These are phyloP conservation scores for Phenganax stokvisi DNA, from an alignment of 92 coral and sea anemone species.

Conservation along the genomic window DNA sequence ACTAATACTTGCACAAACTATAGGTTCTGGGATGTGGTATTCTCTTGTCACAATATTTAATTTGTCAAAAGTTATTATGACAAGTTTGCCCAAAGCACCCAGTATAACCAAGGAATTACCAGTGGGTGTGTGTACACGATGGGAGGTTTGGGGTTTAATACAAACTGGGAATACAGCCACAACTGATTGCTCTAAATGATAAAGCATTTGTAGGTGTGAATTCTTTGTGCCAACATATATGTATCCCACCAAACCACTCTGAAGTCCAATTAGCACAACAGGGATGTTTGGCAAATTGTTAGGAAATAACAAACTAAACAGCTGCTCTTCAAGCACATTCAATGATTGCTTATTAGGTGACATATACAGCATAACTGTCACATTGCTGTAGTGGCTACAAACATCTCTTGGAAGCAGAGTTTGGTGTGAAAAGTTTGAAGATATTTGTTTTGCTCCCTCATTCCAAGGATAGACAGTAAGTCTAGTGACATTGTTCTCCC, in stretches of 20 bases:
- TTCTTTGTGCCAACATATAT: background rate
- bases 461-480: conserved; percentile 25
- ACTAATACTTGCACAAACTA: conserved; percentile 14
- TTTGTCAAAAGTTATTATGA: conserved; percentile 4
- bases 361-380: background rate
- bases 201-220: conserved; percentile 10
- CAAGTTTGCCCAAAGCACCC: conserved; percentile 23
- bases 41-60: background rate
- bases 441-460: background rate
- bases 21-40: conserved; percentile 28
- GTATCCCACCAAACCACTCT: conserved; percentile 24
- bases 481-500: background rate
- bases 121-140: background rate
- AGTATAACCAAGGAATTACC: background rate
- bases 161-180: conserved; percentile 5
- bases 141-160: background rate
- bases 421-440: background rate
- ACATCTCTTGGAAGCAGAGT: background rate
- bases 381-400: background rate
- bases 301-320: conserved; percentile 13
- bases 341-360: background rate
- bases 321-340: conserved; percentile 10
- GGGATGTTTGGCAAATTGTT: background rate
- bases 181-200: conserved; percentile 30
- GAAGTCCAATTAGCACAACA: conserved; percentile 17